These are phyloP conservation scores for Molorchus minor DNA, from an alignment of 2,888 invertebrate genomes.

Conservation along the genomic window DNA sequence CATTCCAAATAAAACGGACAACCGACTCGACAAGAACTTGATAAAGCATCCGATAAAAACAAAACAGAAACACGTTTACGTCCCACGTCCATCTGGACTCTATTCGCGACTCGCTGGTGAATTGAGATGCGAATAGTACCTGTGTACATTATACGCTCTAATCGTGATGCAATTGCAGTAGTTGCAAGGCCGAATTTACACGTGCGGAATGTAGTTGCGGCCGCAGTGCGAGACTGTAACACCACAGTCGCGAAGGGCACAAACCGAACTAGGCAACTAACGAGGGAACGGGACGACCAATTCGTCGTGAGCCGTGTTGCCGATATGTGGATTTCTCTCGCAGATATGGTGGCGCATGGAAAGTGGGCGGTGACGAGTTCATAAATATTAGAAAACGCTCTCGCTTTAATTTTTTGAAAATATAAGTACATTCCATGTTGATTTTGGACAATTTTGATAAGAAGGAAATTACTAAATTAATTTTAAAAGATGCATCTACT, in stretches of 20 bases:
- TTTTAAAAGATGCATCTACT: no score
- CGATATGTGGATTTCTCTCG: not conserved
- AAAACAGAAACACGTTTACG: no score
- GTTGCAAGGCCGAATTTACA: conserved; percentile 17
- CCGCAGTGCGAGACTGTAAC: conserved; percentile 5
- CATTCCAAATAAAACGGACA: no score
- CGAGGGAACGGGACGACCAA: conserved; percentile 1
- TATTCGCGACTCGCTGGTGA: no score
- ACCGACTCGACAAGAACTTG: no score
- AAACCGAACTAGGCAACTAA: conserved; percentile 16
- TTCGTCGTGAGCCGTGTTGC: conserved; percentile 6
- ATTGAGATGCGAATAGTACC: conserved; percentile 2
- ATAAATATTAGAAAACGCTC: not conserved
- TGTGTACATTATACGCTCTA: not conserved
- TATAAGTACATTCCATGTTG: no score
- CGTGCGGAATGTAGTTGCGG: conserved; percentile 24
- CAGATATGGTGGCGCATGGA: not conserved
- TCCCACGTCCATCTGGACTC: no score
- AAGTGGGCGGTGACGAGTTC: not conserved
- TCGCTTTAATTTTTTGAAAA: no score
- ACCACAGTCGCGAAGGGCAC: conserved; percentile 18
- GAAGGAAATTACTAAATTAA: no score
- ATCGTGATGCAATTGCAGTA: conserved; percentile 2
- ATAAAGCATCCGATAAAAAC: no score
- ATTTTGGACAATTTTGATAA: no score